Conservation (phyloP, 2,113 vertebrate genomes). For the Phocoena phocoena region DNA sequence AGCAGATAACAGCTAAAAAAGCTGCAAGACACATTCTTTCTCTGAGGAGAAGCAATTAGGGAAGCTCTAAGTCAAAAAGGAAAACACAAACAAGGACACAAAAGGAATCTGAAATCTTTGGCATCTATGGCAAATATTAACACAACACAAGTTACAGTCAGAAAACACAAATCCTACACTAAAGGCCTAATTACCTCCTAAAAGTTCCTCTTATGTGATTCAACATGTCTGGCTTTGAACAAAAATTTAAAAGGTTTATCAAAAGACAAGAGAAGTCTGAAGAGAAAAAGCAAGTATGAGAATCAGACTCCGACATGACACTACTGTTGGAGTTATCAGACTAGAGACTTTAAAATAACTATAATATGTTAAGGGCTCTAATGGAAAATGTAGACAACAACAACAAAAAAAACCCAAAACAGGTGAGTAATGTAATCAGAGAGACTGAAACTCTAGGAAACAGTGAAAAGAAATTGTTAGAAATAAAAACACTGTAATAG, state of each 20-base stretch:
- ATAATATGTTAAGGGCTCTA: not conserved
- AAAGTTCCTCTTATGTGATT: not conserved
- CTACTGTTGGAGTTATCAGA: not conserved
- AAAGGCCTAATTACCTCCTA: not conserved
- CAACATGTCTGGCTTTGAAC: not conserved
- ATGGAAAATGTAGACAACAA: not conserved
- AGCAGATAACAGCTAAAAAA: not conserved
- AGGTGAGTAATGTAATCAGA: not conserved
- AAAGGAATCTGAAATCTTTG: not conserved
- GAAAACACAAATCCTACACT: not conserved
- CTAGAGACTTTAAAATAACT: not conserved
- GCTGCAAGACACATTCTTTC: not conserved
- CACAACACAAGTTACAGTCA: not conserved
- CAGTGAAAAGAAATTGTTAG: not conserved
- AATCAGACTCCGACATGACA: not conserved
- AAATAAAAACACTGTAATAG: not conserved
- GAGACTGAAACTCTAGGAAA: not conserved
- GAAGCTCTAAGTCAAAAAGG: not conserved
- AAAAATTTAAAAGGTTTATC: not conserved
- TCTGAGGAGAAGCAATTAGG: not conserved
- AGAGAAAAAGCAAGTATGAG: not conserved
- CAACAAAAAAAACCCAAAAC: not conserved
- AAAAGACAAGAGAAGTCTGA: not conserved
- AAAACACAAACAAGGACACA: not conserved
- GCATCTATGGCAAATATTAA: not conserved